These are phyloP conservation scores for Drosophila cracens DNA, from an alignment of 2,888 invertebrate species.

Conservation along the genomic window DNA sequence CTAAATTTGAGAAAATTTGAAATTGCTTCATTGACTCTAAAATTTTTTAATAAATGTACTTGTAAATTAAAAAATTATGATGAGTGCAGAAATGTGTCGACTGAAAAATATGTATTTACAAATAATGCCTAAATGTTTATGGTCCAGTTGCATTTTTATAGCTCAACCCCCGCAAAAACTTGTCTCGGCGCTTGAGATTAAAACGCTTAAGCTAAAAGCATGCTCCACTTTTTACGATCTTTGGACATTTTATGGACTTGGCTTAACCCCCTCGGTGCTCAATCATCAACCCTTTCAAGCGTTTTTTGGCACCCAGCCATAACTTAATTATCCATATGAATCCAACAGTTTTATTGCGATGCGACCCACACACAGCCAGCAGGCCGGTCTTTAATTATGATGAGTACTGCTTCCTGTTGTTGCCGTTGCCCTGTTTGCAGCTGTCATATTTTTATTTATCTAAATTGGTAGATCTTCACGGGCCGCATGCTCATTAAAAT, in stretches of 20 bases:
- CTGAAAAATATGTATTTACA: constrained; percentile 32
- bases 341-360: constrained; percentile 68
- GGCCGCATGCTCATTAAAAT: constrained; percentile 61
- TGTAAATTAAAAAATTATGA: constrained; percentile 40
- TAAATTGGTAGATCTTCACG: constrained; percentile 73
- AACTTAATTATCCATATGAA: constrained; percentile 80
- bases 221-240: constrained; percentile 61
- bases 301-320: constrained; percentile 62
- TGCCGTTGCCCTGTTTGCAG: constrained; percentile 43
- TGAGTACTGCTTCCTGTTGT: constrained; percentile 56
- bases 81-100: constrained; percentile 5
- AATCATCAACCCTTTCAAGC: constrained; percentile 30
- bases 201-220: constrained; percentile 35
- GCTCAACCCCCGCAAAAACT: constrained; percentile 2
- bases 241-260: constrained; percentile 61
- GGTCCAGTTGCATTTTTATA: constrained; percentile 46
- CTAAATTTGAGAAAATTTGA: neutral
- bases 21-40: neutral
- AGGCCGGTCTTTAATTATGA: constrained; percentile 66
- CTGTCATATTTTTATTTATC: constrained; percentile 79
- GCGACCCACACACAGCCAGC: constrained; percentile 23
- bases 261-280: constrained; percentile 3
- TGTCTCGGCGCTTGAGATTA: constrained; percentile 43
- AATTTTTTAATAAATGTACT: neutral
- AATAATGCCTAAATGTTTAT: constrained; percentile 49